Evolutionary conservation across 2,113 vertebrate genomes (phyloP).

Genomic region (Grallaria varia): DNA sequence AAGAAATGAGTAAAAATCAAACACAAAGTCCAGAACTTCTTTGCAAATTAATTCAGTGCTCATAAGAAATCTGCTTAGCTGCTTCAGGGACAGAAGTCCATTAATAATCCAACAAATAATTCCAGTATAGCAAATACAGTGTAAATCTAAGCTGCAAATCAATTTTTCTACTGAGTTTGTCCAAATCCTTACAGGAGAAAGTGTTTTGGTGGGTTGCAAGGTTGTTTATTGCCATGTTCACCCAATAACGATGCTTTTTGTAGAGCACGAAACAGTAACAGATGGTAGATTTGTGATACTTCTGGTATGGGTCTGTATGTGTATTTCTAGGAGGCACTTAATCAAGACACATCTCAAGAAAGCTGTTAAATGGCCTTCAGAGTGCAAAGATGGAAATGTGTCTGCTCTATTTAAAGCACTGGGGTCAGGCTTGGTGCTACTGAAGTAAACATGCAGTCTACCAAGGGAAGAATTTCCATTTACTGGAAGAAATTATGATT

Average conservation of each 20-base stretch:
- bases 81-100: not conserved
- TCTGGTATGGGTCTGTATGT: not conserved
- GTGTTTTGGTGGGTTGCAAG: not conserved
- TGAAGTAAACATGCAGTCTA: not conserved
- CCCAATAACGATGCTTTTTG: not conserved
- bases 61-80: not conserved
- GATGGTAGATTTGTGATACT: not conserved
- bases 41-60: not conserved
- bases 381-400: not conserved
- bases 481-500: not conserved
- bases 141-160: not conserved
- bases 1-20: not conserved
- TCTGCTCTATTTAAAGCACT: not conserved
- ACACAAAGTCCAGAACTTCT: not conserved
- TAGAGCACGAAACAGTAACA: not conserved
- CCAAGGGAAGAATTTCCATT: not conserved
- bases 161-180: not conserved
- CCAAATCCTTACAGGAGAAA: not conserved
- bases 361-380: slow-evolving; percentile 13
- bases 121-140: not conserved
- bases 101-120: not conserved
- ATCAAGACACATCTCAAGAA: slow-evolving; percentile 37
- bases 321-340: slow-evolving; percentile 26
- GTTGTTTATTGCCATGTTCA: not conserved
- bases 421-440: not conserved